Conservation (phyloP, 2,888 invertebrate species). For the Frankliniella intonsa region DNA sequence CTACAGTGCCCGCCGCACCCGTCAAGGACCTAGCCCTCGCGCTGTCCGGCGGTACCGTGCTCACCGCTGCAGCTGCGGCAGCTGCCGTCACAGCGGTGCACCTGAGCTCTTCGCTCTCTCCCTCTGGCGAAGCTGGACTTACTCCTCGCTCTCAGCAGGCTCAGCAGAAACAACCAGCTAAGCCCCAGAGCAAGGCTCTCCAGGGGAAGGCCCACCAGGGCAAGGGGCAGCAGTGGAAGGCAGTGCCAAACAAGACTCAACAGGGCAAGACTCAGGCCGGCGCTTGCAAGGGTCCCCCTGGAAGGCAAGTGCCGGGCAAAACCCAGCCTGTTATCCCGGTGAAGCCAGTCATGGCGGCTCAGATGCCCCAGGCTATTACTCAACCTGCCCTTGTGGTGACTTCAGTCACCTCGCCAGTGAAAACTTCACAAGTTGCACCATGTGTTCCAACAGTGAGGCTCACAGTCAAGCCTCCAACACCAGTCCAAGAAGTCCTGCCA, state of each 20-base stretch:
- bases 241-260: not conserved
- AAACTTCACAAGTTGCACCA: not conserved
- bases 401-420: too few species aligned
- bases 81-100: not conserved
- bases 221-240: not conserved
- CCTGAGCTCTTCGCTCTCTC: not conserved
- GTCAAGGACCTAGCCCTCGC: conserved; percentile 42
- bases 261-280: not conserved
- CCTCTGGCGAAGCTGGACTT: not conserved
- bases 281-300: not conserved
- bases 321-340: not conserved
- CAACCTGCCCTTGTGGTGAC: too few species aligned
- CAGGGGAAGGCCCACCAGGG: not conserved
- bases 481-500: not conserved
- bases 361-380: not conserved
- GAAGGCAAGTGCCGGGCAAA: not conserved
- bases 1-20: conserved; percentile 38
- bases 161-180: not conserved
- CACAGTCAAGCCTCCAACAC: not conserved
- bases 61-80: not conserved
- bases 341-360: not conserved
- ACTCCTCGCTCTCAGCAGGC: not conserved
- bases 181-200: not conserved
- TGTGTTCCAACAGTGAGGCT: not conserved
- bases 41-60: conserved; percentile 10